Conservation (phyloP, 2,888 invertebrate species). For the Holacanthella duospinosa region DNA sequence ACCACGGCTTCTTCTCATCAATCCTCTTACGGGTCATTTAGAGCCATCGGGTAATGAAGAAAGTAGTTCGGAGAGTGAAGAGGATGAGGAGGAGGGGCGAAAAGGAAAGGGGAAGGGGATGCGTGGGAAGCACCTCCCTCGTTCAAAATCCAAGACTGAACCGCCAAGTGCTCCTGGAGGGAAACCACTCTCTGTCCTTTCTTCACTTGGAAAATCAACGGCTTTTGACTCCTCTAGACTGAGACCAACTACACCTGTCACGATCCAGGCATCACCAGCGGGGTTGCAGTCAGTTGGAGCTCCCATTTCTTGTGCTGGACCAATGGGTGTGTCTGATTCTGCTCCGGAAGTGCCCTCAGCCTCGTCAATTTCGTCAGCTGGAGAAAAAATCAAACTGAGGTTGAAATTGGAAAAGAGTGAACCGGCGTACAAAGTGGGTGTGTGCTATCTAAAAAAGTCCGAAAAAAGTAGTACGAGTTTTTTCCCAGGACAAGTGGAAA, state of each 20-base stretch:
- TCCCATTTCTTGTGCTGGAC: not conserved
- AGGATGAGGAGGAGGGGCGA: constrained; percentile 19
- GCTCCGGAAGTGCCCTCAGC: not conserved
- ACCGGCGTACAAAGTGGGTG: constrained; percentile 68
- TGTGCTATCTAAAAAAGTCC: constrained; percentile 56
- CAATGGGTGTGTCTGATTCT: not conserved
- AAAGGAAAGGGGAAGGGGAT: constrained; percentile 5
- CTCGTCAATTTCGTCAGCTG: not conserved
- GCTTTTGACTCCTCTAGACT: not conserved
- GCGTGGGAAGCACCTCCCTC: not conserved
- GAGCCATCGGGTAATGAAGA: constrained; percentile 61
- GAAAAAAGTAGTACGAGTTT: constrained; percentile 19
- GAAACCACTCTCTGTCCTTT: constrained; percentile 13
- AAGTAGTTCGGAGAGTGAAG: constrained; percentile 53
- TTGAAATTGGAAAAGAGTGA: constrained; percentile 74
- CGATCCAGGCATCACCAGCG: not conserved
- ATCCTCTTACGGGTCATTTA: constrained; percentile 74
- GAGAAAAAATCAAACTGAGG: constrained; percentile 69
- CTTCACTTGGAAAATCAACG: not conserved
- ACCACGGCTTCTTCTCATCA: constrained; percentile 71
- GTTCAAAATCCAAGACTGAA: not conserved
- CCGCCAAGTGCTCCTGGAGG: not conserved
- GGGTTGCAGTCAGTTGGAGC: not conserved
- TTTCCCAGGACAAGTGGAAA: constrained; percentile 21
- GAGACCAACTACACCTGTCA: not conserved